Percentiles rank a stretch among this genome's conserved stretches.
These are phyloP conservation scores for Aphidius ervi DNA, from an alignment of 1,140 invertebrate genomes.

Conservation along the genomic window DNA sequence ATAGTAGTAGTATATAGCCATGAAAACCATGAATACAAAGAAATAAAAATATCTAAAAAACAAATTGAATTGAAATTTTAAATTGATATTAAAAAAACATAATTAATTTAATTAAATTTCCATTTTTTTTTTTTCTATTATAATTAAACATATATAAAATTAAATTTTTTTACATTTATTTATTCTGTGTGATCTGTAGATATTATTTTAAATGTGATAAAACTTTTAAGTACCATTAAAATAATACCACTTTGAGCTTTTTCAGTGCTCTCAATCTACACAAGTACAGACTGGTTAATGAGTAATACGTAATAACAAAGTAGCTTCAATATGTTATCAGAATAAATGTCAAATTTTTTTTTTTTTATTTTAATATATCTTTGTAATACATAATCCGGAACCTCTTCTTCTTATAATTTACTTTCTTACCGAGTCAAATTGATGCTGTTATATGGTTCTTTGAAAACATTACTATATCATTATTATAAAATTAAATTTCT, in stretches of 20 bases:
- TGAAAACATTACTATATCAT: too few species aligned
- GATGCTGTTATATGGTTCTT: not conserved
- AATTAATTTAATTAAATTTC: not conserved
- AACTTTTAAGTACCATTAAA: constrained; percentile 6
- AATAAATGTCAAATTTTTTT: too few species aligned
- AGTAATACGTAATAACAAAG: constrained; percentile 10
- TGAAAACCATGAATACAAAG: not conserved
- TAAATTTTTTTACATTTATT: too few species aligned
- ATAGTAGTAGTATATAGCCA: constrained; percentile 8
- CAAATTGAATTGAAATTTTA: not conserved
- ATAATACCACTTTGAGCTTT: constrained; percentile 11
- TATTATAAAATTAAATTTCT: too few species aligned
- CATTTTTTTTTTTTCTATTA: too few species aligned
- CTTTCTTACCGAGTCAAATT: constrained; percentile 7
- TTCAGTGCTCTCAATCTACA: constrained; percentile 13
- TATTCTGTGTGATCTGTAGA: too few species aligned
- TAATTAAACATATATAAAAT: too few species aligned
- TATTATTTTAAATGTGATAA: not conserved
- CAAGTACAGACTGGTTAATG: constrained; percentile 8
- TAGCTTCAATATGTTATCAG: constrained; percentile 17
- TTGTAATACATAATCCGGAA: not conserved
- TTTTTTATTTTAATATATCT: too few species aligned
- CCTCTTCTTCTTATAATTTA: not conserved
- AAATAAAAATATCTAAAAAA: not conserved
- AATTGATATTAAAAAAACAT: not conserved